Percentiles rank a stretch among this genome's conserved stretches.
Conservation (phyloP, 2,888 invertebrate species). For the Strigamia transsilvanica region DNA sequence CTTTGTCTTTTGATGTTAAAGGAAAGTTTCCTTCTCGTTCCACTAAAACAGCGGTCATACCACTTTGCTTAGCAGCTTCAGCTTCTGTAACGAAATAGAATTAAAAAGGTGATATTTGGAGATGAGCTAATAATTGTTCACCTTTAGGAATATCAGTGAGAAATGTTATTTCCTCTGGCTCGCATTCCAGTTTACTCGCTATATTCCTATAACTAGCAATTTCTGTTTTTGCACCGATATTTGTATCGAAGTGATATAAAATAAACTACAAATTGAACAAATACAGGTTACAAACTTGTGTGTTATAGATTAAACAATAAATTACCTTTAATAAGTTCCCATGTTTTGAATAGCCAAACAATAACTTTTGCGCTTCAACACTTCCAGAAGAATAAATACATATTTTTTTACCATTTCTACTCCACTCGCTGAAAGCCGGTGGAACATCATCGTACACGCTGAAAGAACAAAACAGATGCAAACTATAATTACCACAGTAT, state of each 20-base stretch:
- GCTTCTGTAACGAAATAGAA: conserved; percentile 73
- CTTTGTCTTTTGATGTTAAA: conserved; percentile 71
- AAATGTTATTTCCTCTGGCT: conserved; percentile 78
- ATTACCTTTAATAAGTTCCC: conserved; percentile 77
- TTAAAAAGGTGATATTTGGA: conserved; percentile 48
- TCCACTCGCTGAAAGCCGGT: conserved; percentile 77
- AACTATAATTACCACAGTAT: neutral
- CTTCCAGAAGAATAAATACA: conserved; percentile 94
- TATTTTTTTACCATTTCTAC: conserved; percentile 73
- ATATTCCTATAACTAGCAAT: conserved; percentile 81
- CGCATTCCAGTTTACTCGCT: conserved; percentile 71
- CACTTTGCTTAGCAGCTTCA: conserved; percentile 79
- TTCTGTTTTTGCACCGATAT: conserved; percentile 82
- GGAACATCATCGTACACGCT: conserved; percentile 90
- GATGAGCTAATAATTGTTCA: conserved; percentile 64
- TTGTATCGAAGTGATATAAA: conserved; percentile 85
- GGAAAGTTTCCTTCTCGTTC: conserved; percentile 81
- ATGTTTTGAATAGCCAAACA: conserved; percentile 78
- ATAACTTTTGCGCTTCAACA: conserved; percentile 85
- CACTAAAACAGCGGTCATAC: conserved; percentile 75
- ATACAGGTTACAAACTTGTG: too few species aligned
- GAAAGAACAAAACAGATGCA: conserved; percentile 56
- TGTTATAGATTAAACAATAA: too few species aligned
- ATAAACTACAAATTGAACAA: conserved; percentile 68
- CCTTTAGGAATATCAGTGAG: conserved; percentile 86